These are phyloP conservation scores for Gouania willdenowi DNA, from an alignment of 2,797 vertebrate genomes.

Conservation along the genomic window DNA sequence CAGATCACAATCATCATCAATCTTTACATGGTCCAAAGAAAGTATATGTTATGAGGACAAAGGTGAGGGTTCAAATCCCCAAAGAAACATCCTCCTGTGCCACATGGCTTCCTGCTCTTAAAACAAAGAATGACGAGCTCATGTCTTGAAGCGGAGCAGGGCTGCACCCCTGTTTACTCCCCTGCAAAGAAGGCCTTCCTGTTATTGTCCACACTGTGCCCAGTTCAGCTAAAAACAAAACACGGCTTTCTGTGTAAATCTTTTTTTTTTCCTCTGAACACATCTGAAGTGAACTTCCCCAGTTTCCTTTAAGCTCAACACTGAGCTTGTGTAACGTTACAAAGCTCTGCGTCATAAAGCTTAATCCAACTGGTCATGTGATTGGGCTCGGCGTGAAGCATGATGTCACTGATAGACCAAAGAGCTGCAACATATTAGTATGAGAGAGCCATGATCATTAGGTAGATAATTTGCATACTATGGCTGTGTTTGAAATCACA, in stretches of 20 bases:
- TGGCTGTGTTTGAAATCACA: too few relatives aligned
- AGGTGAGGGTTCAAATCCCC: neutral
- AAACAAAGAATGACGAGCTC: conserved; percentile 56
- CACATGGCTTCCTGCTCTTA: conserved; percentile 60
- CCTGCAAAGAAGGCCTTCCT: conserved; percentile 55
- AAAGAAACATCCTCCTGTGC: conserved; percentile 49
- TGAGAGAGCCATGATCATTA: too few relatives aligned
- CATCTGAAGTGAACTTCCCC: conserved; percentile 8
- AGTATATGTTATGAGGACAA: neutral
- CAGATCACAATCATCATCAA: neutral
- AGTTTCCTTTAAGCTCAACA: conserved; percentile 11
- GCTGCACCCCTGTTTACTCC: conserved; percentile 48
- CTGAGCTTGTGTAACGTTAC: conserved; percentile 4
- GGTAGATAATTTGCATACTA: too few relatives aligned
- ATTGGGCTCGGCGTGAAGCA: too few relatives aligned
- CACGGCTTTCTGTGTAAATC: conserved; percentile 14
- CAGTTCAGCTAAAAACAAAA: conserved; percentile 26
- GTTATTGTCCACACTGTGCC: conserved; percentile 60
- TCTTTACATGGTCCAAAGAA: neutral
- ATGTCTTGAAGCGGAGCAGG: conserved; percentile 47
- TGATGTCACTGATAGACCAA: too few relatives aligned
- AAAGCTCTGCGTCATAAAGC: conserved; percentile 31
- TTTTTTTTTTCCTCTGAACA: conserved; percentile 6
- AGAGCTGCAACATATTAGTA: too few relatives aligned
- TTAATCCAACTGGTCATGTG: conserved; percentile 50